Base-by-base conservation (phyloP, 2,113 vertebrate genomes). In the Euleptes europaea region DNA sequence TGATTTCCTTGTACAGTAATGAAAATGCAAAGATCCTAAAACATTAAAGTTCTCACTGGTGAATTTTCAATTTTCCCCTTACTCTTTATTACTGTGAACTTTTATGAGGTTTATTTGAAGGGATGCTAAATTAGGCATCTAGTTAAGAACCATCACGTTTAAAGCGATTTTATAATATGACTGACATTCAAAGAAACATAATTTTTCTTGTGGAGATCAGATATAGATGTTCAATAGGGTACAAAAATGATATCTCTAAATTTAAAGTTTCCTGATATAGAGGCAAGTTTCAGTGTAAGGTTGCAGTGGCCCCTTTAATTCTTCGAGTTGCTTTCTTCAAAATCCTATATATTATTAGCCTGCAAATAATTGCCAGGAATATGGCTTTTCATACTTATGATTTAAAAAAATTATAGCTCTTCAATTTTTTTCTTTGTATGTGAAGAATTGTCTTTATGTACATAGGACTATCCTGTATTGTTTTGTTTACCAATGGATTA, bases 211-310 rank as follows among this genome's bases (percentile, higher is more conserved):
- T 90, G 57, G 1, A 88, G 85, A 13, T 87, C 47, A 70, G 63
- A 84, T 84, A 87, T 86, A 82, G 44, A 85, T n/a, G 28, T 2
- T 70, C 90, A 11, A 76, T 89, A 81, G 85, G 70, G 80, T 78
- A 86, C 73, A 94, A 88, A 88, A 93, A 31, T 92, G 31, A 70
- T 90, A 89, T 80, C 91, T 73, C 33, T 82, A 84, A 57, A 70
- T 86, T 54, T 9, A 84, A 91, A 84, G 88, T 77, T 63, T 40
- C 51, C 17, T 35, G 14, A 35, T 84, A 78, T 54, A 86, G 83
- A 85, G 80, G 78, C 60, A 57, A 84, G 84, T 65, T 90, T 88
- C 82, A 91, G 92, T 88, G 78, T 90, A 42, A 87, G 83, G 74
- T 74, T 82, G 65, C 86, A 85, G n/a, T 54, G 4, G 92, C 78